Evolutionary conservation across 2,113 vertebrate genomes (phyloP).

Genomic region (Archilochus colubris): DNA sequence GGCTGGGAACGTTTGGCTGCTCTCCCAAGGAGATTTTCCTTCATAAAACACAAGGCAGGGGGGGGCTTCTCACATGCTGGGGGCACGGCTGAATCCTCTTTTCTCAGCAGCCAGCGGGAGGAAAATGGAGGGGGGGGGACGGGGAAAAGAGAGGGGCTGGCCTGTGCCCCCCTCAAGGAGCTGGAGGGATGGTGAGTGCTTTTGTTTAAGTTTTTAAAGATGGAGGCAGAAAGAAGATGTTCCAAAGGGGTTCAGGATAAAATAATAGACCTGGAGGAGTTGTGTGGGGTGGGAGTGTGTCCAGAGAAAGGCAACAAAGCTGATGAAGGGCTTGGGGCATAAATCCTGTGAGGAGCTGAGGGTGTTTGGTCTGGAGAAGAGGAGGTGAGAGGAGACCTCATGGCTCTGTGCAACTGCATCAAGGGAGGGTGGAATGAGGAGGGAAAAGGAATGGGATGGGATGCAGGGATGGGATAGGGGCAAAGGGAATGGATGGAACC

Average conservation of each 20-base stretch:
- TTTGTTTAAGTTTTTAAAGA: neutral
- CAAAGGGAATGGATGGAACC: too few species aligned
- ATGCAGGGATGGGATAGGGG: too few species aligned
- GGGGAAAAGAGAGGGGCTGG: neutral
- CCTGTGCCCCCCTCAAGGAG: neutral
- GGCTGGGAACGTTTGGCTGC: slow-evolving; percentile 60
- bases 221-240: neutral
- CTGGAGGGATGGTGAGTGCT: rapidly evolving
- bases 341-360: too few species aligned
- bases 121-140: neutral
- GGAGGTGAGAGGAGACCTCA: too few species aligned
- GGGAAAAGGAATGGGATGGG: too few species aligned
- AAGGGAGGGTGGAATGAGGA: too few species aligned
- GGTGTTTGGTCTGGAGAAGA: too few species aligned
- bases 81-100: slow-evolving; percentile 34
- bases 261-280: neutral
- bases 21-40: slow-evolving; percentile 64
- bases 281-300: neutral
- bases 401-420: too few species aligned
- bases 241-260: neutral
- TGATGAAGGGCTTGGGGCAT: too few species aligned
- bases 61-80: slow-evolving; percentile 16
- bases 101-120: slow-evolving; percentile 38
- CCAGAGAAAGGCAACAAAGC: too few species aligned
- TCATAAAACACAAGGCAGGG: slow-evolving; percentile 35